Base-by-base conservation (phyloP, 2,888 invertebrate species). In the Volucella inflata region DNA sequence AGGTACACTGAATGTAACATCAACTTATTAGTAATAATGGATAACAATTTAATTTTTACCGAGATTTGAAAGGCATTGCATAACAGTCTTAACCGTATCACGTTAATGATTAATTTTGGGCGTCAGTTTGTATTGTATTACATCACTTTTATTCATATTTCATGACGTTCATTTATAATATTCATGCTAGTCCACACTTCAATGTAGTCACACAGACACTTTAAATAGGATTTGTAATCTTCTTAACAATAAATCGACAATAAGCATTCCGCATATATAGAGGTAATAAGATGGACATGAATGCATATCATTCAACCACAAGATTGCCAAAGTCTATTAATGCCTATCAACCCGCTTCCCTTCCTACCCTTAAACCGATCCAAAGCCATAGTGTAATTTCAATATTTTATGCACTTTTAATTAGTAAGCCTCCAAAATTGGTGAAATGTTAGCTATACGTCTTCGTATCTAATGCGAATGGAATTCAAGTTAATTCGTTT, bases 381-480 rank as follows among this genome's bases (percentile, higher is more conserved):
- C 14, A 9, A 38, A 48, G 12, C 46, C 53, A 48, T 46, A 48
- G 46, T 57, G 42, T 57, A 38, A 21, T 50, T 65, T 65, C 2
- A 67, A 67, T 75, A 75, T 65, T 57, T 65, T 42, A 57, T 65
- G 40, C 3, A n/a, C 36, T 59, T 67, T 75, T 57, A 65, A 75
- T 75, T 65, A 75, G 50, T 50, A 16, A 55, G 40, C 67, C 50
- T 0, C 67, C 30, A 1, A 30, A 40, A 48, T 65, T 42, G 30
- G 21, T n/a, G 16, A 14, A 42, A 55, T 30, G 21, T 17, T 11
- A 46, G 46, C 21, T 38, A 12, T 51, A n/a, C 36, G 55, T 59
- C 51, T 75, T 57, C 65, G 50, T 40, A 50, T 55, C 38, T 40
- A 21, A 55, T 74, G 12, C 48, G 6, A 40, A 48, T 2, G 16